Percentiles rank a stretch among this genome's conserved stretches.
These are phyloP conservation scores for Drosophila novamexicana DNA, from an alignment of 1,140 invertebrate species.

Conservation along the genomic window DNA sequence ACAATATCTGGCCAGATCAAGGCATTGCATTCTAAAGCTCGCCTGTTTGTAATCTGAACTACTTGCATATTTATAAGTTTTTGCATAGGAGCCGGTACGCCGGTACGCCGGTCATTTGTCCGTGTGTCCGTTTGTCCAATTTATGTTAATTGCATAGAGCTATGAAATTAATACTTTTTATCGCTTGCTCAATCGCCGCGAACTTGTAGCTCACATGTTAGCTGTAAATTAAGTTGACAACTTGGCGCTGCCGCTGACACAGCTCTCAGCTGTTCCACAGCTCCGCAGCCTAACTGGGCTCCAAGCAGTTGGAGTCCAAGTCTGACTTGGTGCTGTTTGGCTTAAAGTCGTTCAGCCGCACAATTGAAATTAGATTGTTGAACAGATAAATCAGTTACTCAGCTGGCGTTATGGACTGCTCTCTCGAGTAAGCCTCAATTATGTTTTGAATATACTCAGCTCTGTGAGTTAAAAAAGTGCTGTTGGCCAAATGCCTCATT, in stretches of 20 bases:
- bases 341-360: constrained; percentile 27
- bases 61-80: constrained; percentile 80
- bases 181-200: constrained; percentile 79
- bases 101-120: not conserved
- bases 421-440: constrained; percentile 8
- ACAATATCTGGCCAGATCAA: constrained; percentile 8
- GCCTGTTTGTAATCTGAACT: constrained; percentile 68
- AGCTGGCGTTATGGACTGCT: constrained; percentile 13
- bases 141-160: constrained; percentile 78
- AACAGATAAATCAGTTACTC: constrained; percentile 61
- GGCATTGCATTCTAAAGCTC: constrained; percentile 21
- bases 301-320: not conserved
- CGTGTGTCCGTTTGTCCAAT: constrained; percentile 55
- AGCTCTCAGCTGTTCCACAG: constrained; percentile 14
- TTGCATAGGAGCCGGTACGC: constrained; percentile 1
- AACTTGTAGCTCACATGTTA: constrained; percentile 83
- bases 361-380: constrained; percentile 67
- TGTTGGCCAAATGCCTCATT: constrained; percentile 3
- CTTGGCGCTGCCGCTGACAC: constrained; percentile 70
- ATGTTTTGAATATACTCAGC: not conserved
- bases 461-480: not conserved
- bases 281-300: constrained; percentile 26
- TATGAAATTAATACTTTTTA: constrained; percentile 83
- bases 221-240: constrained; percentile 83
- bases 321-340: constrained; percentile 2